Conservation (phyloP, 2,888 invertebrate genomes). For the Thyatira batis region DNA sequence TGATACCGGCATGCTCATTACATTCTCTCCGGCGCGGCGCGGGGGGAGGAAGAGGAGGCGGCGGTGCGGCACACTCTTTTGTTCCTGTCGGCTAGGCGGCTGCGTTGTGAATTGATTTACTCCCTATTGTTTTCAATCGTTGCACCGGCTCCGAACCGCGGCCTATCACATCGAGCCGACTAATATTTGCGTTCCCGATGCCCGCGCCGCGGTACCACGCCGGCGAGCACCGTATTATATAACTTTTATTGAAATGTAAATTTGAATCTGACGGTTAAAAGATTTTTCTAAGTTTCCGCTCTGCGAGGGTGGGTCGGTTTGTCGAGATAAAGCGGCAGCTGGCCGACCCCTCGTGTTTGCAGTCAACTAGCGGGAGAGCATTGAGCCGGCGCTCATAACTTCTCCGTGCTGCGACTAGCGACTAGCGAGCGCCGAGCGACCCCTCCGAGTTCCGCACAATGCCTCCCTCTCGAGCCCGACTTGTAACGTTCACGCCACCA, state of each 20-base stretch:
- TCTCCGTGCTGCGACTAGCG: slow-evolving; percentile 15
- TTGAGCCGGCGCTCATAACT: slow-evolving; percentile 50
- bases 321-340: slow-evolving; percentile 69
- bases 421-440: slow-evolving; percentile 24
- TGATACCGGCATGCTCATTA: slow-evolving; percentile 46
- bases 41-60: too few relatives aligned
- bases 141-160: slow-evolving; percentile 25
- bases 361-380: slow-evolving; percentile 49
- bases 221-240: slow-evolving; percentile 16
- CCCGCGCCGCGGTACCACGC: slow-evolving; percentile 36
- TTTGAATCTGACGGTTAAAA: slow-evolving; percentile 37
- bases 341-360: slow-evolving; percentile 62
- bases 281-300: slow-evolving; percentile 47
- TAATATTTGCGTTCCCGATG: slow-evolving; percentile 49
- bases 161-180: slow-evolving; percentile 17
- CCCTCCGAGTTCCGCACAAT: slow-evolving; percentile 49
- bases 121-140: slow-evolving; percentile 58
- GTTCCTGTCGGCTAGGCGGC: slow-evolving; percentile 47
- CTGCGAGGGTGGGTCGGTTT: slow-evolving; percentile 44
- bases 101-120: slow-evolving; percentile 66
- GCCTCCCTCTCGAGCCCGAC: slow-evolving; percentile 48
- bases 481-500: slow-evolving; percentile 53
- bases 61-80: slow-evolving; percentile 44
- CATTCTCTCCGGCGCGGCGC: slow-evolving; percentile 37
- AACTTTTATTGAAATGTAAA: slow-evolving; percentile 60